These are phyloP conservation scores for Dryocosmus kuriphilus DNA, from an alignment of 2,888 invertebrate species.

Conservation along the genomic window DNA sequence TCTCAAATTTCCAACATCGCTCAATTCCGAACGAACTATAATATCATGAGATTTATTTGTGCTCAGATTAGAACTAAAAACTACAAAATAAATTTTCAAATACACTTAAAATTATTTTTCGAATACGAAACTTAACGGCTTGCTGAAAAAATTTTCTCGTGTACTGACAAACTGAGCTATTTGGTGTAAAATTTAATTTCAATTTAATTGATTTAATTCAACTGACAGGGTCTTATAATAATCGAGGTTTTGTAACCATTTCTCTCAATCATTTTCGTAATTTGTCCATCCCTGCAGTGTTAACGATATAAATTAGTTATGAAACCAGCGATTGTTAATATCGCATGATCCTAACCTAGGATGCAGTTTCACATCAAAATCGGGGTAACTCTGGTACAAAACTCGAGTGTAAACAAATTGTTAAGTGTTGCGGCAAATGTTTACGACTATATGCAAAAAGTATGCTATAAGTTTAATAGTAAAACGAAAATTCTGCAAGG, in stretches of 20 bases:
- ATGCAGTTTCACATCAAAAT: constrained; percentile 3
- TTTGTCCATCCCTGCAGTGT: constrained; percentile 29
- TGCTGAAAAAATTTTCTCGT: neutral
- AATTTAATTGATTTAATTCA: neutral
- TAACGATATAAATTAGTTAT: constrained; percentile 33
- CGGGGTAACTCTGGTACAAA: constrained; percentile 3
- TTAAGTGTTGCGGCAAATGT: neutral
- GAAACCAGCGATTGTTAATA: constrained; percentile 18
- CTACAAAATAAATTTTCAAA: neutral
- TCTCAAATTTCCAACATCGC: neutral
- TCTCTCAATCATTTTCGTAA: neutral
- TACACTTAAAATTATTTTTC: neutral
- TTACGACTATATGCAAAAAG: neutral
- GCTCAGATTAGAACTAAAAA: neutral
- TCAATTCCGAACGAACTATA: neutral
- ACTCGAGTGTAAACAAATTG: neutral
- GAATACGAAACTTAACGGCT: neutral
- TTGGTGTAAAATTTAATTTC: neutral
- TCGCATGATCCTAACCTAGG: constrained; percentile 9
- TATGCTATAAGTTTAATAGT: neutral
- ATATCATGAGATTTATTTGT: neutral
- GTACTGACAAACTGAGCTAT: neutral
- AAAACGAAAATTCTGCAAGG: too few species aligned
- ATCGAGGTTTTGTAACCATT: neutral
- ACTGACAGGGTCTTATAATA: neutral